Conservation (phyloP, 1,140 invertebrate species). For the Capitella teleta region DNA sequence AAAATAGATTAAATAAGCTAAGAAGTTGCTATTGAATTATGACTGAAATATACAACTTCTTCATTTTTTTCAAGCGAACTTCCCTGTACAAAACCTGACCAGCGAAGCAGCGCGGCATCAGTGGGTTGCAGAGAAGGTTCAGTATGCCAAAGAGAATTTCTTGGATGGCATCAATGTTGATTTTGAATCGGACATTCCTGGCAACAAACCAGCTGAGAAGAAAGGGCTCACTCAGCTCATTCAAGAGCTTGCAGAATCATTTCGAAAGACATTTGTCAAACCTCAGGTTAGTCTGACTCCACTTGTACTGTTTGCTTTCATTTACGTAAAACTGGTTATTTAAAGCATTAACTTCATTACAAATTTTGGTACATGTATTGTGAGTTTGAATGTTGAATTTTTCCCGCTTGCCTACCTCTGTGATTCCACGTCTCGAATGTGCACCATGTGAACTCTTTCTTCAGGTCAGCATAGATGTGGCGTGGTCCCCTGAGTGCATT, state of each 20-base stretch:
- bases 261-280: slow-evolving; percentile 16
- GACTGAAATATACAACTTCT: too few species aligned
- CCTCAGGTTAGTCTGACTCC: background rate
- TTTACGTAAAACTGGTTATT: too few species aligned
- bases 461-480: slow-evolving; percentile 43
- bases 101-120: slow-evolving; percentile 17
- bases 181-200: slow-evolving; percentile 37
- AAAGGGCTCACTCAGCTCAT: slow-evolving; percentile 31
- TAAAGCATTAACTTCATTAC: too few species aligned
- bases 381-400: too few species aligned
- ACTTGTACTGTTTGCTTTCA: too few species aligned
- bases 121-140: slow-evolving; percentile 33
- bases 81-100: slow-evolving; percentile 19
- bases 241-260: slow-evolving; percentile 21
- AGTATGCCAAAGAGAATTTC: slow-evolving; percentile 22
- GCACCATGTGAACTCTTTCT: background rate
- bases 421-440: background rate
- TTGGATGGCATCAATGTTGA: slow-evolving; percentile 45
- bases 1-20: too few species aligned
- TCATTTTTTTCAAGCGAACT: slow-evolving; percentile 18
- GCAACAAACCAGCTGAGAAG: too few species aligned
- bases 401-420: too few species aligned
- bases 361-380: too few species aligned
- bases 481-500: slow-evolving; percentile 39
- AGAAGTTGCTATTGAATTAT: too few species aligned